Conservation (phyloP, 2,113 vertebrate species). For the Psophia crepitans region DNA sequence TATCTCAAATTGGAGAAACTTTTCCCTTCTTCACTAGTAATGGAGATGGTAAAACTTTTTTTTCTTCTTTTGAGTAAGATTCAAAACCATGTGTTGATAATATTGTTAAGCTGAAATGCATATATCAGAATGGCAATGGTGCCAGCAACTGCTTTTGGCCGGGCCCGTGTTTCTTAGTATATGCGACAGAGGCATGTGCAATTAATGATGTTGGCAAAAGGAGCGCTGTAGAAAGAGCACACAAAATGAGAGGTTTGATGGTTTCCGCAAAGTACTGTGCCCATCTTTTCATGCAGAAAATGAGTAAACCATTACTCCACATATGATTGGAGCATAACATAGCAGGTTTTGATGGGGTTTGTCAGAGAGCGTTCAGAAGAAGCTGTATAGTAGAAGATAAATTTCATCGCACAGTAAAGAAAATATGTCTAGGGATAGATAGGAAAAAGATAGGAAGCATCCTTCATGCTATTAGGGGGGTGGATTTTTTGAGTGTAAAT, state of each 20-base stretch:
- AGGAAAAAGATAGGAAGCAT: neutral
- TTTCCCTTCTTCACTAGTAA: neutral
- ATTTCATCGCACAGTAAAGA: neutral
- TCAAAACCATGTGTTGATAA: constrained; percentile 46
- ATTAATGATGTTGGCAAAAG: constrained; percentile 70
- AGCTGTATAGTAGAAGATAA: constrained; percentile 38
- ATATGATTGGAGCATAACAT: constrained; percentile 55
- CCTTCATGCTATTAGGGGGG: neutral
- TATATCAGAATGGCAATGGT: constrained; percentile 40
- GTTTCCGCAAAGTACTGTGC: constrained; percentile 62
- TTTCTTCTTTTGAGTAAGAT: neutral
- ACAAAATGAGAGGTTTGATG: constrained; percentile 56
- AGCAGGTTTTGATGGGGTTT: constrained; percentile 53
- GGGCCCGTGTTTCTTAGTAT: constrained; percentile 58
- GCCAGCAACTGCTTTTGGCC: constrained; percentile 63
- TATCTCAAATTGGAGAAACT: neutral
- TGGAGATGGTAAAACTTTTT: neutral
- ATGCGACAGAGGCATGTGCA: constrained; percentile 51
- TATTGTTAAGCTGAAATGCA: constrained; percentile 56
- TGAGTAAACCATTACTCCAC: constrained; percentile 60
- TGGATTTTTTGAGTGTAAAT: neutral
- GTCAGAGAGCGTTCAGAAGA: constrained; percentile 47
- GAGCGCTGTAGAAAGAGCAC: constrained; percentile 40
- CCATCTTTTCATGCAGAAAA: constrained; percentile 67
- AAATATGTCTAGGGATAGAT: constrained; percentile 21